These are phyloP conservation scores for Hylaeus volcanicus DNA, from an alignment of 1,140 invertebrate genomes.

Conservation along the genomic window DNA sequence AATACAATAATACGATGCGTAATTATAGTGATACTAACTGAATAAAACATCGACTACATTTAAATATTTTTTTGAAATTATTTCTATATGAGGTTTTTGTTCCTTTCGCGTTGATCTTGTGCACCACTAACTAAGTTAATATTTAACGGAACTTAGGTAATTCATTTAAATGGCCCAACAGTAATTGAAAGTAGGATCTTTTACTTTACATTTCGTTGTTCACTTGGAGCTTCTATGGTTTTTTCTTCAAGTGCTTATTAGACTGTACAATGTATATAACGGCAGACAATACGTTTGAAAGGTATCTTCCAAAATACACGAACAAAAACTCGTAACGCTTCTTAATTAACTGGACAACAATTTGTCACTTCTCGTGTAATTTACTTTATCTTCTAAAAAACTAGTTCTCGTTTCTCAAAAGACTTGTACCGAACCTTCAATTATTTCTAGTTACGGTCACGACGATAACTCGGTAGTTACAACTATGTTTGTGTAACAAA, in stretches of 20 bases:
- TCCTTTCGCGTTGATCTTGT: not conserved
- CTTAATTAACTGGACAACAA: not conserved
- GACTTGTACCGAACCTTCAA: not conserved
- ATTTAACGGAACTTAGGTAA: not conserved
- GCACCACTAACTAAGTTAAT: not conserved
- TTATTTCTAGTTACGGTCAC: not conserved
- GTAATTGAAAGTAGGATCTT: not conserved
- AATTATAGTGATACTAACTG: not conserved
- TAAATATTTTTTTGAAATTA: not conserved
- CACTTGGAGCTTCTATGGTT: too few species aligned
- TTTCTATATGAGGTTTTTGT: not conserved
- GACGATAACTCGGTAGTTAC: not conserved
- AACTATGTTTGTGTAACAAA: not conserved
- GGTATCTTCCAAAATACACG: too few species aligned
- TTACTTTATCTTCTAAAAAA: not conserved
- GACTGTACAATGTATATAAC: not conserved
- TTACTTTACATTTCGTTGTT: constrained; percentile 18
- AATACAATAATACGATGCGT: not conserved
- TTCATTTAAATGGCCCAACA: not conserved
- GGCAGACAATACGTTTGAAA: not conserved
- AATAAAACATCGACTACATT: not conserved
- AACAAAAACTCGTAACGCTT: not conserved
- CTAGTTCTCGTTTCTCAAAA: constrained; percentile 21
- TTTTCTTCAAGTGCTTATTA: not conserved
- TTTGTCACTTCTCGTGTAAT: not conserved